phyloP scores from a whole-genome alignment of 2,888 invertebrate species.

The Clusia tigrina region DNA sequence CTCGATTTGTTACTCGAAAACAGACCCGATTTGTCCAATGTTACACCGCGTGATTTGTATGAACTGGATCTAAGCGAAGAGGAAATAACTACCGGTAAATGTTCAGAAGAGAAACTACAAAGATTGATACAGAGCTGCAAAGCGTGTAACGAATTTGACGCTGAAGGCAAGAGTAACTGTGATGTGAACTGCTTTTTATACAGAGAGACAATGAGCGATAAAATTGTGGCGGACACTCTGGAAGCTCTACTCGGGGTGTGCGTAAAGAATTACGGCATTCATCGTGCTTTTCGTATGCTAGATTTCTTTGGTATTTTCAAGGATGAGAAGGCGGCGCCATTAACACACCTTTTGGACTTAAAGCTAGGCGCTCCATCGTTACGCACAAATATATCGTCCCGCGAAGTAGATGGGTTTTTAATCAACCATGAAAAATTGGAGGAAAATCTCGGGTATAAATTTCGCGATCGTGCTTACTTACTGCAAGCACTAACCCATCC shows the following conservation, averaged over 20 bases:
- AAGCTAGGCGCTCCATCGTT: constrained; percentile 53
- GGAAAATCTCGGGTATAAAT: constrained; percentile 74
- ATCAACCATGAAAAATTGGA: constrained; percentile 69
- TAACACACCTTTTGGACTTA: constrained; percentile 55
- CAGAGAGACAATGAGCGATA: constrained; percentile 68
- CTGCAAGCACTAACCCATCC: constrained; percentile 94
- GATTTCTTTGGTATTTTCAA: constrained; percentile 74
- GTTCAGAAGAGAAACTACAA: constrained; percentile 41
- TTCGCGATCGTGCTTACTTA: constrained; percentile 81
- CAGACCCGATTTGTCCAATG: constrained; percentile 35
- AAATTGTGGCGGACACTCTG: constrained; percentile 79
- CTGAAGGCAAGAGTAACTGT: constrained; percentile 32
- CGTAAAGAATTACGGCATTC: constrained; percentile 67
- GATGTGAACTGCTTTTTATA: constrained; percentile 63
- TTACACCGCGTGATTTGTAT: constrained; percentile 66
- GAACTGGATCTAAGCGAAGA: constrained; percentile 63
- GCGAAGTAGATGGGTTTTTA: constrained; percentile 66
- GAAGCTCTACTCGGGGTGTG: constrained; percentile 84
- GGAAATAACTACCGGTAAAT: constrained; percentile 62
- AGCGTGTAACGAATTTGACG: constrained; percentile 18
- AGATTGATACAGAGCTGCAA: constrained; percentile 44
- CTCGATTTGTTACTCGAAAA: constrained; percentile 37
- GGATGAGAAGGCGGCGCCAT: constrained; percentile 52
- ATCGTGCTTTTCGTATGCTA: constrained; percentile 67
- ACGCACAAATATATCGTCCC: constrained; percentile 53